Percentiles rank a stretch among this genome's conserved stretches.
phyloP scores from a whole-genome alignment of 2,113 vertebrate species.

The Tricholaema leucomelas region DNA sequence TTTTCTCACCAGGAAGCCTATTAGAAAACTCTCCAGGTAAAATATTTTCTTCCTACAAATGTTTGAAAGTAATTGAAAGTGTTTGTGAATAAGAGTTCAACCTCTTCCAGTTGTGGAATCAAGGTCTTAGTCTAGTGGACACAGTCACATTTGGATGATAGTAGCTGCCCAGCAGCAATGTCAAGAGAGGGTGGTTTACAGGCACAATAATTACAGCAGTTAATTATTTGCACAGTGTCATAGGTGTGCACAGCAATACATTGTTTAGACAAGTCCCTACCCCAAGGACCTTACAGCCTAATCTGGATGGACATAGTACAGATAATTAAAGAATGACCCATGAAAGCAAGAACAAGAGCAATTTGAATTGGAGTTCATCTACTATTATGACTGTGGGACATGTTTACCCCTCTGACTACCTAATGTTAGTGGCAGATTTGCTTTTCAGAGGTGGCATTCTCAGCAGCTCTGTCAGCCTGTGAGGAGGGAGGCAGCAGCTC shows the following conservation, averaged over 20 bases:
- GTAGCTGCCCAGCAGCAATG: slow-evolving; percentile 20
- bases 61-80: background rate
- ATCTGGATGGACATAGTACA: background rate
- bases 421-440: background rate
- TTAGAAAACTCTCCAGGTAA: background rate
- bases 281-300: slow-evolving; percentile 17
- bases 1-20: background rate
- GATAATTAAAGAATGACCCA: slow-evolving; percentile 34
- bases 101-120: background rate
- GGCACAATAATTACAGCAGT: background rate
- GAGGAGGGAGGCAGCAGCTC: no score
- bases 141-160: background rate
- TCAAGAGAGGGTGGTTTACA: background rate
- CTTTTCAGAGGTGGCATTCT: fast-evolving
- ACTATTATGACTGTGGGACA: background rate
- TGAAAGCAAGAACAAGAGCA: background rate
- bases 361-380: background rate
- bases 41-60: background rate
- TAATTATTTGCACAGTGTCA: slow-evolving; percentile 44
- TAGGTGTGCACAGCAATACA: slow-evolving; percentile 25
- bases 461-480: fast-evolving
- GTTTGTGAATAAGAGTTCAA: background rate
- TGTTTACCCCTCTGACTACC: background rate
- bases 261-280: slow-evolving; percentile 38
- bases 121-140: background rate